phyloP scores from a whole-genome alignment of 2,888 invertebrate species.

The Caenorhabditis imperialis region DNA sequence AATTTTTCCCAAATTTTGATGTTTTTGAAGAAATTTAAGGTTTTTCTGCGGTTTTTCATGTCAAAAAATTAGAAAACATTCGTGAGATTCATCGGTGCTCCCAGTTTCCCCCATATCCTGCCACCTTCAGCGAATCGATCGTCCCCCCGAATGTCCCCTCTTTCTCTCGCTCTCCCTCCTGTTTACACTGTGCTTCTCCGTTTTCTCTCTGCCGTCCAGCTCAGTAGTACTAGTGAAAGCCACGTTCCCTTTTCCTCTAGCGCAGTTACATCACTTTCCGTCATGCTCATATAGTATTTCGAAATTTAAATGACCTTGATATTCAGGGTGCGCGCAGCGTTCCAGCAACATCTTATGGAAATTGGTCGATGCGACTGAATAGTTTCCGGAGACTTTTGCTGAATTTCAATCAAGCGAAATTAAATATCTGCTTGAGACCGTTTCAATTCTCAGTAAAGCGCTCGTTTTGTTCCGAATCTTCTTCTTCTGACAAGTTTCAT shows the following conservation, averaged over 20 bases:
- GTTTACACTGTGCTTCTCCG: constrained; percentile 25
- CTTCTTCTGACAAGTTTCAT: constrained; percentile 42
- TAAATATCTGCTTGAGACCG: constrained; percentile 10
- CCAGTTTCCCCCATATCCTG: too few relatives aligned
- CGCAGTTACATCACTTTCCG: constrained; percentile 46
- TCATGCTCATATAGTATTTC: constrained; percentile 43
- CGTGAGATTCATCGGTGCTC: too few relatives aligned
- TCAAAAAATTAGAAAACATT: too few relatives aligned
- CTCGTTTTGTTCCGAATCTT: constrained; percentile 36
- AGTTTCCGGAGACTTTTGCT: constrained; percentile 21
- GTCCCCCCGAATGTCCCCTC: not conserved
- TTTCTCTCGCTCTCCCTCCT: constrained; percentile 2
- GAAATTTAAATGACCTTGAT: constrained; percentile 28
- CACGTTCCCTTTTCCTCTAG: constrained; percentile 11
- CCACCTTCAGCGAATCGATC: not conserved
- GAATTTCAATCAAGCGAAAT: not conserved
- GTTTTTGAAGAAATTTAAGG: not conserved
- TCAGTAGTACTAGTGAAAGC: constrained; percentile 19
- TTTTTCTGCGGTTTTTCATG: not conserved
- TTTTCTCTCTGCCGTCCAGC: constrained; percentile 13
- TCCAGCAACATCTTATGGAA: constrained; percentile 33
- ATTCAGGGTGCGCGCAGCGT: constrained; percentile 33
- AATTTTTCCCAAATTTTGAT: constrained; percentile 7
- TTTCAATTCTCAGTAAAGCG: constrained; percentile 28
- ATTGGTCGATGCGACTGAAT: constrained; percentile 46